Conservation (phyloP, 2,113 vertebrate genomes). For the Alligator mississippiensis region DNA sequence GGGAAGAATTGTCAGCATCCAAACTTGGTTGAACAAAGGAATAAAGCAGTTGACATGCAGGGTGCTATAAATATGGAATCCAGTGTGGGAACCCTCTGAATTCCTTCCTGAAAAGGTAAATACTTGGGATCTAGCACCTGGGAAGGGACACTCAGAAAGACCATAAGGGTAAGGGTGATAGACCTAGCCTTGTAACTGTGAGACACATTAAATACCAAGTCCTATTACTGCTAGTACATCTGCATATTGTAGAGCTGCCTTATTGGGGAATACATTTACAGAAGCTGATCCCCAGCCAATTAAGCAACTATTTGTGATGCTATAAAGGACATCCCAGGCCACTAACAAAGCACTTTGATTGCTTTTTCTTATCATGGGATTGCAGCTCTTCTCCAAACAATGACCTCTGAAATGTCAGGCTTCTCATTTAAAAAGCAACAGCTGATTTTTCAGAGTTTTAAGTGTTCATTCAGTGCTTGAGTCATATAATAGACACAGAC, state of each 20-base stretch:
- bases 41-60: not conserved
- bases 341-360: not conserved
- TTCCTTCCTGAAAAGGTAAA: not conserved
- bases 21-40: not conserved
- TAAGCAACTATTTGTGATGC: not conserved
- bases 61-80: not conserved
- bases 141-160: not conserved
- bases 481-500: not conserved
- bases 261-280: not conserved
- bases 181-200: not conserved
- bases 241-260: not conserved
- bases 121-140: not conserved
- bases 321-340: rapidly evolving
- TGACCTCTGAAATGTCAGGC: conserved; percentile 67
- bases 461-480: not conserved
- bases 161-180: not conserved
- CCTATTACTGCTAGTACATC: not conserved
- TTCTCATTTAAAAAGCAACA: conserved; percentile 40
- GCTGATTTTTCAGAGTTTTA: not conserved
- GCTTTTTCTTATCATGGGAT: not conserved
- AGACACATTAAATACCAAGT: not conserved
- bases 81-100: not conserved
- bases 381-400: not conserved
- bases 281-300: not conserved
- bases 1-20: not conserved